Conservation (phyloP, 1,140 invertebrate genomes). For the Sminthurinus signatus region DNA sequence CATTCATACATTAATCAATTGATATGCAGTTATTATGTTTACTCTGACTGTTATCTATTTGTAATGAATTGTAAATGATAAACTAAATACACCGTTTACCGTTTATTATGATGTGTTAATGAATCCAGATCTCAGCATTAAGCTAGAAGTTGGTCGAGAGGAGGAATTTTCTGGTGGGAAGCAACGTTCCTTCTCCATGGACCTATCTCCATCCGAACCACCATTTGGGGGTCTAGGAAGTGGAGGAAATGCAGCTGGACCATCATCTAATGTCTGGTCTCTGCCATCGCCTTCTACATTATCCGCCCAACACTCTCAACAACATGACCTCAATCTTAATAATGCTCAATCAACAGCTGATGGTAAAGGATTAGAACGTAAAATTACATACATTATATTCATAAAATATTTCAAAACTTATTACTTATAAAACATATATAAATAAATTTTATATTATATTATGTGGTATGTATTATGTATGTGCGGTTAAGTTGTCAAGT, state of each 20-base stretch:
- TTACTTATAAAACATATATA: too few species aligned
- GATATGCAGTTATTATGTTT: too few species aligned
- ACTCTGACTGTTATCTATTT: too few species aligned
- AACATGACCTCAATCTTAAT: conserved; percentile 35
- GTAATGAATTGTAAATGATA: too few species aligned
- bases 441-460: too few species aligned
- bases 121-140: conserved; percentile 42
- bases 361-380: conserved; percentile 27
- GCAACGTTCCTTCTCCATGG: conserved; percentile 41
- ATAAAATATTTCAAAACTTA: too few species aligned
- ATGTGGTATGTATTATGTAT: too few species aligned
- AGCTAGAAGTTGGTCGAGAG: conserved; percentile 40
- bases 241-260: conserved; percentile 24
- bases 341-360: conserved; percentile 39
- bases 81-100: too few species aligned
- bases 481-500: too few species aligned
- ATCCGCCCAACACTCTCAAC: conserved; percentile 36
- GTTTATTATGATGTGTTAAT: too few species aligned
- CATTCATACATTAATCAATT: too few species aligned
- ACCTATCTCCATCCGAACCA: conserved; percentile 39
- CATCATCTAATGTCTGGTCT: conserved; percentile 36
- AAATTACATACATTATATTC: too few species aligned
- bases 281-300: conserved; percentile 36
- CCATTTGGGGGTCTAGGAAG: conserved; percentile 35
- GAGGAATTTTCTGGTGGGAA: conserved; percentile 33